Evolutionary conservation across 37 sponge, comb jelly and placozoan genomes (phyloP).

Genomic region (Oscarella lobularis): DNA sequence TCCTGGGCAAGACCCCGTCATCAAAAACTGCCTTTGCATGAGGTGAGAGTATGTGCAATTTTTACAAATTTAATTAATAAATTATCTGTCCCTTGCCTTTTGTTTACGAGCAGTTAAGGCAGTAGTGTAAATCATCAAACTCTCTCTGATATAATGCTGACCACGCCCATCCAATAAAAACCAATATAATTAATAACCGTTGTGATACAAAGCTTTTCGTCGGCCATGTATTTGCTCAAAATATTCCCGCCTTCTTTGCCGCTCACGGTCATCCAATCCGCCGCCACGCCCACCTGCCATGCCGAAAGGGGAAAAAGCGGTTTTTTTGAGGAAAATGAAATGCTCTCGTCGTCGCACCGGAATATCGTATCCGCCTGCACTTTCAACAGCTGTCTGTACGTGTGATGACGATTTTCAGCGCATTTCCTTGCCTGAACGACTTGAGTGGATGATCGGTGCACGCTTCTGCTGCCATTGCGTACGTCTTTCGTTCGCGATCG

Average conservation of each 20-base stretch:
- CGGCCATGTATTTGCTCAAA: conserved; percentile 77
- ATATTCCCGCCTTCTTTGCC: conserved; percentile 62
- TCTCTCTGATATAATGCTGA: background rate
- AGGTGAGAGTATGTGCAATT: too few relatives aligned
- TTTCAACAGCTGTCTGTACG: background rate
- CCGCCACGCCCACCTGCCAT: background rate
- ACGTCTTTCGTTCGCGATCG: background rate
- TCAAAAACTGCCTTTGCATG: too few relatives aligned
- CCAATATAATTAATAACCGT: conserved; percentile 43
- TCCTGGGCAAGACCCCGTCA: too few relatives aligned
- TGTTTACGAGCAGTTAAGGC: too few relatives aligned
- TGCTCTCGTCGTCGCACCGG: background rate
- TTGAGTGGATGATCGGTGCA: background rate
- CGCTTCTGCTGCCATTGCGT: background rate
- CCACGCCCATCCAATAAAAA: background rate
- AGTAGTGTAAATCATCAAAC: too few relatives aligned
- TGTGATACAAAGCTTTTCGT: conserved; percentile 75
- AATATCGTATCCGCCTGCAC: background rate
- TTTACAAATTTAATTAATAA: too few relatives aligned
- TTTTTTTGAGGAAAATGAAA: conserved; percentile 7
- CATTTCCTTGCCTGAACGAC: background rate
- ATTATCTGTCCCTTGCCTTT: too few relatives aligned
- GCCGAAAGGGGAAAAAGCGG: background rate
- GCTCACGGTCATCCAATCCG: conserved; percentile 45
- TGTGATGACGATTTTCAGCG: background rate